phyloP scores from a whole-genome alignment of 2,113 vertebrate species.

The Neolamprologus tretocephalus region DNA sequence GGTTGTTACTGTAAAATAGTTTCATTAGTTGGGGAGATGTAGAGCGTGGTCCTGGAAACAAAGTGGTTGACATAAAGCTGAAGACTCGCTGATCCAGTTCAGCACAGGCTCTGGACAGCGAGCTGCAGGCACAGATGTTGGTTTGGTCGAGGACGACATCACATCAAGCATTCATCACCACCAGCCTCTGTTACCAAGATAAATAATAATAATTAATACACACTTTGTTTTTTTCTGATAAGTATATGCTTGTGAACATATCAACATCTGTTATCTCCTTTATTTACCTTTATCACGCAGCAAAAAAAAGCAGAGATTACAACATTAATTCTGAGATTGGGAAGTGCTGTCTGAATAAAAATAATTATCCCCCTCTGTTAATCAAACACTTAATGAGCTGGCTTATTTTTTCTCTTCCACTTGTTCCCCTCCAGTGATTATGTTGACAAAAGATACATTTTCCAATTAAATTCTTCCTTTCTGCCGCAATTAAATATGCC shows the following conservation, averaged over 20 bases:
- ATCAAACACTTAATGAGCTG: not conserved
- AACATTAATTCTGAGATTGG: not conserved
- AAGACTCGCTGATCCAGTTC: slow-evolving; percentile 15
- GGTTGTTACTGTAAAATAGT: not conserved
- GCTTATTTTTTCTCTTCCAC: not conserved
- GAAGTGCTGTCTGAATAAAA: not conserved
- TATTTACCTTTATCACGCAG: not conserved
- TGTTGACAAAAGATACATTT: slow-evolving; percentile 22
- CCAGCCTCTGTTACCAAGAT: not conserved
- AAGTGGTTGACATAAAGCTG: slow-evolving; percentile 5
- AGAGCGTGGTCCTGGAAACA: not conserved
- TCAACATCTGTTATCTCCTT: not conserved
- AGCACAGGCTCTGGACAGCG: not conserved
- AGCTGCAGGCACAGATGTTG: not conserved
- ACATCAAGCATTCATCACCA: not conserved
- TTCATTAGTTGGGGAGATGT: not conserved
- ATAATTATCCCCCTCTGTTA: not conserved
- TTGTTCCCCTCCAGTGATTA: not conserved
- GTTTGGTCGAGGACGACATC: not conserved
- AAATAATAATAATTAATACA: not conserved
- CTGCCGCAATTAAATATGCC: not conserved
- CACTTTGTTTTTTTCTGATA: not conserved
- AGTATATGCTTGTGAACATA: not conserved
- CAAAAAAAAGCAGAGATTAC: not conserved
- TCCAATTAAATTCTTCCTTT: slow-evolving; percentile 5